These are phyloP conservation scores for Drosophila barbarae DNA, from an alignment of 2,888 invertebrate species.

Conservation along the genomic window DNA sequence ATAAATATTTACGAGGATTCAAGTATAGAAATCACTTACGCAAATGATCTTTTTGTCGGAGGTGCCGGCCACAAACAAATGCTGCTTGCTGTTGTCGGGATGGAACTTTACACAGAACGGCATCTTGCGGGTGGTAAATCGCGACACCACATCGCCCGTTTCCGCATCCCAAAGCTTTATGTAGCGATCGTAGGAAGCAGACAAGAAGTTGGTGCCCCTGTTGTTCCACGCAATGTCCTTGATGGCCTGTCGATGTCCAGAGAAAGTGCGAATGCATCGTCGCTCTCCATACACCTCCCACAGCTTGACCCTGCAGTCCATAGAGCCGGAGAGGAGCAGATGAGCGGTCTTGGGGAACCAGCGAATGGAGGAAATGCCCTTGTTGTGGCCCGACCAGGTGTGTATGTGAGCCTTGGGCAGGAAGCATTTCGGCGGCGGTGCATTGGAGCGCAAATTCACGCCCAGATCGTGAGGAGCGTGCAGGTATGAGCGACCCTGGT, in stretches of 20 bases:
- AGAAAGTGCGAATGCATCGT: slow-evolving; percentile 95
- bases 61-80: slow-evolving; percentile 98
- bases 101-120: slow-evolving; percentile 99
- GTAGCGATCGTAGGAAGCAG: slow-evolving; percentile 98
- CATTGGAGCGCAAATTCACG: slow-evolving; percentile 90
- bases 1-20: neutral
- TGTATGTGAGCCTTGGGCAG: slow-evolving; percentile 97
- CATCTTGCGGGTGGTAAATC: slow-evolving; percentile 97
- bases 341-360: slow-evolving; percentile 98
- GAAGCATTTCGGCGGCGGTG: slow-evolving; percentile 96
- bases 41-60: slow-evolving; percentile 99
- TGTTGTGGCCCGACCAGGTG: slow-evolving; percentile 98
- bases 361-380: slow-evolving; percentile 95
- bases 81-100: slow-evolving; percentile 97
- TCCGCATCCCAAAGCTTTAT: slow-evolving; percentile 99
- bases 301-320: slow-evolving; percentile 98
- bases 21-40: slow-evolving; percentile 82
- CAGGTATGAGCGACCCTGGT: slow-evolving; percentile 97
- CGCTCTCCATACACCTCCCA: slow-evolving; percentile 99
- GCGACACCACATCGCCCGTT: slow-evolving; percentile 90
- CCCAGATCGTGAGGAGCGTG: slow-evolving; percentile 96
- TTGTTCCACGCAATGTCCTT: slow-evolving; percentile 98
- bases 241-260: slow-evolving; percentile 98
- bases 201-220: slow-evolving; percentile 93
- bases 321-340: slow-evolving; percentile 94